Conservation (phyloP, 1,140 invertebrate species). For the Archegozetes longisetosus region DNA sequence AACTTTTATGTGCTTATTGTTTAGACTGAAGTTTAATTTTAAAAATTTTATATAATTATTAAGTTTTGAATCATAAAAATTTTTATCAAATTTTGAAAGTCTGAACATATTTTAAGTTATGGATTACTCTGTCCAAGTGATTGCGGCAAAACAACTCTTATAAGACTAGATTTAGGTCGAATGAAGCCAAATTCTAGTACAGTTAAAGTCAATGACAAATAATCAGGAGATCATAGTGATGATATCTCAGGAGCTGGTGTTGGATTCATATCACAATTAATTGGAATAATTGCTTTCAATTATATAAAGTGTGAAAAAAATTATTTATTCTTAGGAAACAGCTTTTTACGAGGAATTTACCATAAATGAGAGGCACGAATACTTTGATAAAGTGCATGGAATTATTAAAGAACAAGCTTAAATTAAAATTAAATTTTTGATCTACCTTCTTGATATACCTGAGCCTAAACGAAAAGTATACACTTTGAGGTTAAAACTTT, state of each 20-base stretch:
- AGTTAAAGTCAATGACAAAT: not conserved
- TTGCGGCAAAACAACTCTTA: constrained; percentile 16
- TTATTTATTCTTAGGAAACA: constrained; percentile 37
- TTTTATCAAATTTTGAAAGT: too few species aligned
- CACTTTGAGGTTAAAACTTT: constrained; percentile 27
- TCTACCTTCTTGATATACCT: constrained; percentile 73
- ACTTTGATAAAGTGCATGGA: constrained; percentile 84
- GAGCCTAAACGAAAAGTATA: constrained; percentile 23
- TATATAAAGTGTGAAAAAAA: not conserved
- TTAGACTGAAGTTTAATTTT: too few species aligned
- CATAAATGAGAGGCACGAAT: constrained; percentile 82
- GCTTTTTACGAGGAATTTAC: constrained; percentile 85
- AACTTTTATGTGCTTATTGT: too few species aligned
- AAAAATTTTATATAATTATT: too few species aligned
- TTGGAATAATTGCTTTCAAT: not conserved
- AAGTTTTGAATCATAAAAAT: too few species aligned
- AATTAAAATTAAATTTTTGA: constrained; percentile 62
- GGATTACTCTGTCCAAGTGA: constrained; percentile 18
- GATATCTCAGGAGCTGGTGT: constrained; percentile 71
- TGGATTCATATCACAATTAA: constrained; percentile 59
- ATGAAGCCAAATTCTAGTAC: not conserved
- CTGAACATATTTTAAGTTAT: too few species aligned
- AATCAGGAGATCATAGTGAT: not conserved
- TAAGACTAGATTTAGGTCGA: constrained; percentile 24
- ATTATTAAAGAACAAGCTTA: constrained; percentile 37